Evolutionary conservation across 2,797 vertebrate genomes (phyloP).

Genomic region (Acridotheres tristis): DNA sequence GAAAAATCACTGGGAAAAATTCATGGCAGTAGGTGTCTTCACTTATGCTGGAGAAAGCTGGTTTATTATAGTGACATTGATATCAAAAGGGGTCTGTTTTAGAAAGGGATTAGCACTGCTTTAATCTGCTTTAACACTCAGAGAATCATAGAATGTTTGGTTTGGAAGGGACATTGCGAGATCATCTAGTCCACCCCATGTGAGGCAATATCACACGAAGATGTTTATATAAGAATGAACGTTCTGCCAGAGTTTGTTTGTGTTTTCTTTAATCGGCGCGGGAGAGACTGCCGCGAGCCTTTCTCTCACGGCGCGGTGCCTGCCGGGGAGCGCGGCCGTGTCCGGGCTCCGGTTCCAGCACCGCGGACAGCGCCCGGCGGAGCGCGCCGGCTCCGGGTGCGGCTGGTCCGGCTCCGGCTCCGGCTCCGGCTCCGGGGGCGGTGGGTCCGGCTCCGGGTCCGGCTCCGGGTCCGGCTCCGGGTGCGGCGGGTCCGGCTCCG

Average conservation of each 20-base stretch:
- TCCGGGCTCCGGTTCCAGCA: neutral
- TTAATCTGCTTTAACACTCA: neutral
- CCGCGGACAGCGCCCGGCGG: neutral
- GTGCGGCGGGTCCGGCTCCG: no score
- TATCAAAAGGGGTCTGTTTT: neutral
- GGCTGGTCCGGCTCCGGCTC: no score
- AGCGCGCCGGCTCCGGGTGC: no score
- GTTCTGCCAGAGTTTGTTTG: neutral
- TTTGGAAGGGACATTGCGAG: neutral
- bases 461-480: no score
- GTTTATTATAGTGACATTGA: neutral
- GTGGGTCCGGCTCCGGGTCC: no score
- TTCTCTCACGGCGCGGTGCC: fast-evolving
- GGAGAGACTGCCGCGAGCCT: fast-evolving
- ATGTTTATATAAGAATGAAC: neutral
- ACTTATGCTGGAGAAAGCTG: neutral
- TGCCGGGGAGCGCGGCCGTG: fast-evolving
- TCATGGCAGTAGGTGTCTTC: neutral
- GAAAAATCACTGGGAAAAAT: neutral
- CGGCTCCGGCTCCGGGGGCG: no score
- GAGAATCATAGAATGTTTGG: neutral
- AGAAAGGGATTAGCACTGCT: neutral
- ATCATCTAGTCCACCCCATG: neutral
- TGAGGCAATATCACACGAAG: neutral
- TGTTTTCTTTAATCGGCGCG: neutral